Evolutionary conservation across 2,888 invertebrate species (phyloP).

Genomic region (Operophtera brumata): DNA sequence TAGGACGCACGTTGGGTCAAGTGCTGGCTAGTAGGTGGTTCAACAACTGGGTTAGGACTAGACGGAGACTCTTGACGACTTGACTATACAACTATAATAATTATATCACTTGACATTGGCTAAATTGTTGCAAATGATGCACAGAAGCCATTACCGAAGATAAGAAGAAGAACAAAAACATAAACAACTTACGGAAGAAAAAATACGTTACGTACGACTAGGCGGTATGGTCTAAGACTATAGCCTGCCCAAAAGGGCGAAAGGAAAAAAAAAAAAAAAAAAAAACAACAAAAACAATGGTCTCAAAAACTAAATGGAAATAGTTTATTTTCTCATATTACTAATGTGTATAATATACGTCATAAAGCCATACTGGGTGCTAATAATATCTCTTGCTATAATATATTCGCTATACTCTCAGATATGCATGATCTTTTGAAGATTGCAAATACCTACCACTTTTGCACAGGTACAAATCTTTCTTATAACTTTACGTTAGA

Average conservation of each 20-base stretch:
- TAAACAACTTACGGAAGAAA: too few species aligned
- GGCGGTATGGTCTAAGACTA: too few species aligned
- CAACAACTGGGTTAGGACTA: too few species aligned
- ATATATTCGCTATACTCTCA: constrained; percentile 54
- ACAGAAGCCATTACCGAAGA: too few species aligned
- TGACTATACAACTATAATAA: not conserved
- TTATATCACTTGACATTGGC: not conserved
- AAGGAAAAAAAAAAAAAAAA: constrained; percentile 8
- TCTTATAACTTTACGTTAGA: too few species aligned
- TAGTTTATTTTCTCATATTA: constrained; percentile 59
- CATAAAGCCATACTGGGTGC: constrained; percentile 63
- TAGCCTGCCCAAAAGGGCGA: too few species aligned
- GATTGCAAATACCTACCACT: not conserved
- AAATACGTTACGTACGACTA: too few species aligned
- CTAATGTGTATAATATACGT: constrained; percentile 48
- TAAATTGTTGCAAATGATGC: too few species aligned
- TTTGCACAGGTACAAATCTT: not conserved
- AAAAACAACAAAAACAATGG: constrained; percentile 42
- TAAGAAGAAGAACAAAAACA: too few species aligned
- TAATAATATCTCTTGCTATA: constrained; percentile 49
- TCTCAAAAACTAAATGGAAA: constrained; percentile 62
- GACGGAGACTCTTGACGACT: too few species aligned
- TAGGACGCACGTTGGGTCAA: too few species aligned
- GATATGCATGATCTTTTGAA: constrained; percentile 50
- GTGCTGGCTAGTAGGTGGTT: too few species aligned